Evolutionary conservation across 2,113 vertebrate species (phyloP).

Genomic region (Tonatia bakeri): DNA sequence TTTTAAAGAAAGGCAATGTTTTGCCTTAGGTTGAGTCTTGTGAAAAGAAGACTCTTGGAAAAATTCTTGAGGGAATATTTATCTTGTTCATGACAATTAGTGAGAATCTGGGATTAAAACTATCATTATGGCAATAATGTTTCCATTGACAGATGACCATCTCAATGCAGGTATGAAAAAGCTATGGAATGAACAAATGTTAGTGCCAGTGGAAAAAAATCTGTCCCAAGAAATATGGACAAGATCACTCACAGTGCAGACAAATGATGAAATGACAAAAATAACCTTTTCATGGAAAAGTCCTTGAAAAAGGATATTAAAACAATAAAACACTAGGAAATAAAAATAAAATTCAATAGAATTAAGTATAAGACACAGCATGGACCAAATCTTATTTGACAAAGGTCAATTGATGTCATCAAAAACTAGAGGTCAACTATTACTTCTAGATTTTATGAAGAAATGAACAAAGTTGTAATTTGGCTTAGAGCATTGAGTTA

Average conservation of each 20-base stretch:
- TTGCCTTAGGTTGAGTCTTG: conserved; percentile 31
- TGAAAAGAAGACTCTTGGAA: conserved; percentile 42
- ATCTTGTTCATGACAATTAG: conserved; percentile 66
- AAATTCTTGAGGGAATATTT: conserved; percentile 21
- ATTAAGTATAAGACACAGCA: conserved; percentile 11
- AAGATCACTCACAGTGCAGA: background rate
- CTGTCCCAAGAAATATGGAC: background rate
- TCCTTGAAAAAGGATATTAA: conserved; percentile 31
- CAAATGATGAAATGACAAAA: conserved; percentile 11
- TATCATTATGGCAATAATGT: conserved; percentile 48
- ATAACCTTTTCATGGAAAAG: background rate
- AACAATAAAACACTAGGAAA: conserved; percentile 22
- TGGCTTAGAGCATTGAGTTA: conserved; percentile 41
- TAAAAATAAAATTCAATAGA: conserved; percentile 28
- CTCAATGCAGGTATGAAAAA: conserved; percentile 52
- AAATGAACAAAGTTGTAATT: conserved; percentile 48
- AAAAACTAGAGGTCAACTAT: background rate
- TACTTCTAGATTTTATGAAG: conserved; percentile 44
- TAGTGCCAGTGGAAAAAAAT: background rate
- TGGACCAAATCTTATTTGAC: conserved; percentile 23
- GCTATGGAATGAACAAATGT: conserved; percentile 16
- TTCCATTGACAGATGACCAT: conserved; percentile 45
- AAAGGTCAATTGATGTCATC: background rate
- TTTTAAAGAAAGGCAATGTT: conserved; percentile 3
- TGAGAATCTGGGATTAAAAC: conserved; percentile 59